Conservation (phyloP, 1,140 invertebrate genomes). For the Eubasilissa regina region DNA sequence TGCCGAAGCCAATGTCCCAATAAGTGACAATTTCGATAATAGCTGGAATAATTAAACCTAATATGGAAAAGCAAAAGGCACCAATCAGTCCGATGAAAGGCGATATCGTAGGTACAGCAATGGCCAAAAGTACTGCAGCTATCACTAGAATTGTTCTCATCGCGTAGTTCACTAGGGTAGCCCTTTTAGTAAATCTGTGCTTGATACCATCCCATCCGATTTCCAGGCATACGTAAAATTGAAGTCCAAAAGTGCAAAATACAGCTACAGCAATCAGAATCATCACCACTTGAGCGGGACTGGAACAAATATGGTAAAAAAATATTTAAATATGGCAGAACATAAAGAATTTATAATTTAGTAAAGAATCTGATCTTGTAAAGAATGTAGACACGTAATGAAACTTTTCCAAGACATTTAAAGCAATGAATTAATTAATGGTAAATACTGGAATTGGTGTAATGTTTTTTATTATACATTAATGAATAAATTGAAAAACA, state of each 20-base stretch:
- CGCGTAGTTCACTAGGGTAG: constrained; percentile 82
- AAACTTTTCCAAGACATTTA: no score
- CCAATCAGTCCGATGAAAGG: constrained; percentile 95
- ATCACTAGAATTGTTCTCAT: constrained; percentile 79
- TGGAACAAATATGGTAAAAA: constrained; percentile 66
- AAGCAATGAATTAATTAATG: no score
- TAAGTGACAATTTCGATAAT: constrained; percentile 88
- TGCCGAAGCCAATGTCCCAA: constrained; percentile 83
- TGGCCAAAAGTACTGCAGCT: constrained; percentile 84
- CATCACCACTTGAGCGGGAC: constrained; percentile 88
- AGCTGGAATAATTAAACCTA: constrained; percentile 93
- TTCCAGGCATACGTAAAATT: constrained; percentile 95
- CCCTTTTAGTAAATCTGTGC: constrained; percentile 78
- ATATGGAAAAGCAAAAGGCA: constrained; percentile 93
- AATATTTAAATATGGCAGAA: neutral
- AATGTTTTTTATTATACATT: no score
- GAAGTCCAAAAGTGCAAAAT: constrained; percentile 94
- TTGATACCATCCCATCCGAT: constrained; percentile 85
- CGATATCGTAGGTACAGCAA: constrained; percentile 89
- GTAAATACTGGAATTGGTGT: no score
- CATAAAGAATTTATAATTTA: neutral
- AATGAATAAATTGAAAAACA: no score
- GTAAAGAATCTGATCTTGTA: no score
- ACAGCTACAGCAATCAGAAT: constrained; percentile 90
- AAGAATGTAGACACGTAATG: no score